phyloP scores from a whole-genome alignment of 2,113 vertebrate genomes.

The Dromas ardeola region DNA sequence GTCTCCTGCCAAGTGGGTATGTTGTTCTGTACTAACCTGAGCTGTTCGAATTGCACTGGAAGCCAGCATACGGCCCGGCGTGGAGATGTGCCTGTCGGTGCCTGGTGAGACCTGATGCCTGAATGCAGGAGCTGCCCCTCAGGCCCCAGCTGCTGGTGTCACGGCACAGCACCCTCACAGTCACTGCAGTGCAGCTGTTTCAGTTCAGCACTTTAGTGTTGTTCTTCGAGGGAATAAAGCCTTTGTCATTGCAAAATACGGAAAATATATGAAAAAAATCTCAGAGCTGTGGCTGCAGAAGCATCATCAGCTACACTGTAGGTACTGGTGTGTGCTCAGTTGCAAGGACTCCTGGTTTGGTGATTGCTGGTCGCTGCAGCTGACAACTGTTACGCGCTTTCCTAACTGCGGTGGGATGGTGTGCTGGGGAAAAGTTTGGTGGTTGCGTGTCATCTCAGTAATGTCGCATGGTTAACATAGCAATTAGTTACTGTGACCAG shows the following conservation, averaged over 20 bases:
- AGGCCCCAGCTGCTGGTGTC: not conserved
- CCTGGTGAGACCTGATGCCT: not conserved
- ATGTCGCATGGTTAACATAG: not conserved
- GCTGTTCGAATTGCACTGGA: not conserved
- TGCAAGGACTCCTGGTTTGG: not conserved
- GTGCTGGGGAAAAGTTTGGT: not conserved
- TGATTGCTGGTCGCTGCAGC: not conserved
- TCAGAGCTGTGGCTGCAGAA: not conserved
- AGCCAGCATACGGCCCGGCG: rapidly evolving
- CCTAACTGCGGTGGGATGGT: not conserved
- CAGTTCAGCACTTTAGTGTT: not conserved
- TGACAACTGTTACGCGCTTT: not conserved
- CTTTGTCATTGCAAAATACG: not conserved
- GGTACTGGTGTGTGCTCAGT: not conserved
- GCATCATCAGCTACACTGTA: not conserved
- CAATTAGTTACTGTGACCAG: not conserved
- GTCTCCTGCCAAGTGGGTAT: not conserved
- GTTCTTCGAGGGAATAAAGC: not conserved
- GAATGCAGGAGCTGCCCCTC: not conserved
- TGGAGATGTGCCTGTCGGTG: not conserved
- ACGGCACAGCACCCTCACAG: not conserved
- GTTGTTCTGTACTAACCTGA: not conserved
- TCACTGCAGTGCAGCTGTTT: not conserved
- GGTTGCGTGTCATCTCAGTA: not conserved
- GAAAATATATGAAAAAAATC: not conserved